phyloP scores from a whole-genome alignment of 2,113 vertebrate species.

The Orthonyx spaldingii region DNA sequence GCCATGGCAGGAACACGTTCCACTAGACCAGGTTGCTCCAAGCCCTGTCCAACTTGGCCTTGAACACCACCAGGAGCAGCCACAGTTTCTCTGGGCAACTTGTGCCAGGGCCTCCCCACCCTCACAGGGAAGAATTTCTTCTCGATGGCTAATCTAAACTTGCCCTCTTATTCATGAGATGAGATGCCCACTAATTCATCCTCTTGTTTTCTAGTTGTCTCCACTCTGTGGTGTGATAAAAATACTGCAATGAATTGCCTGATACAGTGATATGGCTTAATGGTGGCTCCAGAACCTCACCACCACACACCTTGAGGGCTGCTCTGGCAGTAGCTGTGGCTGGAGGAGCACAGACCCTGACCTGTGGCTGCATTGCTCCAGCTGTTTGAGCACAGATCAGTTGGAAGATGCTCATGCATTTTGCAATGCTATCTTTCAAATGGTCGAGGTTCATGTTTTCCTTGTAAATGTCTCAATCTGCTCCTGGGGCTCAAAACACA shows the following conservation, averaged over 20 bases:
- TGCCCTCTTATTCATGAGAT: not conserved
- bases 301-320: not conserved
- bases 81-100: not conserved
- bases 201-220: not conserved
- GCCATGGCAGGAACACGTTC: not conserved
- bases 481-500: not conserved
- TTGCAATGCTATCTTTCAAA: not conserved
- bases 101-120: not conserved
- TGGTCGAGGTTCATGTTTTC: not conserved
- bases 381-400: not conserved
- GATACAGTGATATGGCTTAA: not conserved
- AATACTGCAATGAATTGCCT: not conserved
- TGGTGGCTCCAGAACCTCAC: not conserved
- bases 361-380: not conserved
- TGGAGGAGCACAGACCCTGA: not conserved
- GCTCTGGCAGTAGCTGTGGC: not conserved
- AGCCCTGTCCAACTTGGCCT: not conserved
- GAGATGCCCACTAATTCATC: not conserved
- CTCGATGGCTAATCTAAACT: not conserved
- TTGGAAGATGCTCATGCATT: not conserved
- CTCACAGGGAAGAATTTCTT: not conserved
- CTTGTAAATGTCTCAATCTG: not conserved
- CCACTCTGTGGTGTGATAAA: accelerated
- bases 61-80: not conserved
- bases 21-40: not conserved